Evolutionary conservation across 2,888 invertebrate genomes (phyloP).

Genomic region (Muscina levida): DNA sequence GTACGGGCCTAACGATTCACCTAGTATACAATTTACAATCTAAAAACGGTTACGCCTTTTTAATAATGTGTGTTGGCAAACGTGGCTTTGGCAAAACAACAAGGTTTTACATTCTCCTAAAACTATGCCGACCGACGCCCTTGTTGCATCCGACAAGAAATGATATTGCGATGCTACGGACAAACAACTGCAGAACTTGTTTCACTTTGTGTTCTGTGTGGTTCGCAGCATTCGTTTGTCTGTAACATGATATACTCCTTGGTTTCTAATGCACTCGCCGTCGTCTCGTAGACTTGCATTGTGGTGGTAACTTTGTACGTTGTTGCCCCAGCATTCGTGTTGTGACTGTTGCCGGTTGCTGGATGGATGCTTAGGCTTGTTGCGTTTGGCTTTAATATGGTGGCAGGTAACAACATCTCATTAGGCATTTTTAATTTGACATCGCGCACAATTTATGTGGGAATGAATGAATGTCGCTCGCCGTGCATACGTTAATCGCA

Average conservation of each 20-base stretch:
- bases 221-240: conserved; percentile 47
- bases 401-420: conserved; percentile 70
- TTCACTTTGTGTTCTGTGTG: conserved; percentile 49
- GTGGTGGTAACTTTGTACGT: conserved; percentile 12
- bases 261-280: conserved; percentile 62
- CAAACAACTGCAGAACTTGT: conserved; percentile 71
- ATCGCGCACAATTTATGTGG: conserved; percentile 77
- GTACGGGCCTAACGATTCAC: too few species aligned
- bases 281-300: conserved; percentile 5
- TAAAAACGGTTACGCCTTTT: too few species aligned
- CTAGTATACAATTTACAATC: too few species aligned
- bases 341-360: conserved; percentile 47
- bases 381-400: conserved; percentile 53
- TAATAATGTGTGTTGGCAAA: too few species aligned
- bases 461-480: conserved; percentile 69
- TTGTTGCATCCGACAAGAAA: conserved; percentile 2
- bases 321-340: not conserved
- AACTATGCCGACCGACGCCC: conserved; percentile 55
- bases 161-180: conserved; percentile 70
- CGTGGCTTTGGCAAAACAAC: too few species aligned
- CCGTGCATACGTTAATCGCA: conserved; percentile 33
- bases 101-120: too few species aligned
- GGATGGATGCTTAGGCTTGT: not conserved
- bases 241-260: conserved; percentile 63
- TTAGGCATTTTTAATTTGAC: conserved; percentile 78